phyloP scores from a whole-genome alignment of 2,113 vertebrate genomes.

The Chelonoidis abingdonii region DNA sequence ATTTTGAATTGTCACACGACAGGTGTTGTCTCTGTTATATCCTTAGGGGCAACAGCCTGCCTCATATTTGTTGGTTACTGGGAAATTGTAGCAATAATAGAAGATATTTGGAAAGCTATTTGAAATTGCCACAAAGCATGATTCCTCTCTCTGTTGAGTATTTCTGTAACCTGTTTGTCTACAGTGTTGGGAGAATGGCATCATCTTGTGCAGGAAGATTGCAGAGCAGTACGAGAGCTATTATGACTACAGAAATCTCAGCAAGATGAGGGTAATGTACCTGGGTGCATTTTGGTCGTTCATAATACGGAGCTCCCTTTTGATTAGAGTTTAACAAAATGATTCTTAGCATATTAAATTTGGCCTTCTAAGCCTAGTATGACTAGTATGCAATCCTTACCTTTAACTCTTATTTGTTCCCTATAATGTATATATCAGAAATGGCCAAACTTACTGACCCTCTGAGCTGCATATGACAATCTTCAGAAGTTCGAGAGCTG shows the following conservation, averaged over 20 bases:
- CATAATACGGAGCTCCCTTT: not conserved
- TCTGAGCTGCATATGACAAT: no score
- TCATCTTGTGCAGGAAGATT: constrained; percentile 96
- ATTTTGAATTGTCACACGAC: not conserved
- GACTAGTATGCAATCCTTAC: not conserved
- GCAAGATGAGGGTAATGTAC: constrained; percentile 95
- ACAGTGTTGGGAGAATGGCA: constrained; percentile 99
- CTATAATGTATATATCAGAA: not conserved
- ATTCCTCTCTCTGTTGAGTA: not conserved
- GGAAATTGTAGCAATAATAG: not conserved
- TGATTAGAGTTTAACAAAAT: not conserved
- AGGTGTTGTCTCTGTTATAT: not conserved
- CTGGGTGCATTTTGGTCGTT: not conserved
- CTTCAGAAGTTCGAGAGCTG: no score
- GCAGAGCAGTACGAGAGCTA: constrained; percentile 97
- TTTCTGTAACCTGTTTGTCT: constrained; percentile 38
- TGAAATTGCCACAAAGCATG: not conserved
- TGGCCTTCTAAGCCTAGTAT: not conserved
- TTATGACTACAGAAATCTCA: constrained; percentile 98
- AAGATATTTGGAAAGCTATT: not conserved
- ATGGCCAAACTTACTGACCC: no score
- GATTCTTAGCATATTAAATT: constrained; percentile 1
- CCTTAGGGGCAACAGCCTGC: no score
- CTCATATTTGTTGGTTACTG: not conserved
- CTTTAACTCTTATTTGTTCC: not conserved